These are phyloP conservation scores for Mormyrops boulengeri DNA, from an alignment of 2,797 vertebrate species.

Conservation along the genomic window DNA sequence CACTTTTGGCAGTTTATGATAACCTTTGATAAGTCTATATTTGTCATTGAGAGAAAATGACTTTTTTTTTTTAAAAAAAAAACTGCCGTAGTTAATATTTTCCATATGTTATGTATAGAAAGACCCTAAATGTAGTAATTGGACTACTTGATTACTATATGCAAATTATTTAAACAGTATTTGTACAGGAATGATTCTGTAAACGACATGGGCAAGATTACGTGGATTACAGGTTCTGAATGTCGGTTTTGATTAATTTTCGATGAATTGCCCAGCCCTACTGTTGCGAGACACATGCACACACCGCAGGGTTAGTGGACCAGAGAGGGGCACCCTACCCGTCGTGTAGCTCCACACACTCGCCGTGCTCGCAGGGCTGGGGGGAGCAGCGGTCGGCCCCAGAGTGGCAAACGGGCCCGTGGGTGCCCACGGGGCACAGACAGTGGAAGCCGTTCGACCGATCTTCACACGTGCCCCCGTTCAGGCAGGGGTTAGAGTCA, in stretches of 20 bases:
- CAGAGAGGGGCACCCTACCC: conserved; percentile 56
- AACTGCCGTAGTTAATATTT: too few species aligned
- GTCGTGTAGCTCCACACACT: conserved; percentile 69
- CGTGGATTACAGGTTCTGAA: not conserved
- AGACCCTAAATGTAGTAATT: too few species aligned
- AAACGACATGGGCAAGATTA: not conserved
- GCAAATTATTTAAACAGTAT: too few species aligned
- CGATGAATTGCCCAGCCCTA: not conserved
- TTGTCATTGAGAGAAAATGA: too few species aligned
- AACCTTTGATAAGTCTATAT: too few species aligned
- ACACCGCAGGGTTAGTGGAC: not conserved
- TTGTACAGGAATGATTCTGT: too few species aligned
- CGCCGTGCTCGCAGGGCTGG: conserved; percentile 73
- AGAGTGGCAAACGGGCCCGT: conserved; percentile 75
- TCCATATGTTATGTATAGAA: too few species aligned
- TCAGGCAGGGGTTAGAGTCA: conserved; percentile 77
- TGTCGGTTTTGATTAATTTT: not conserved
- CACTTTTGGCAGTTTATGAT: too few species aligned
- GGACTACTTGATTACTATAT: too few species aligned
- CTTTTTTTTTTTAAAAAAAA: too few species aligned
- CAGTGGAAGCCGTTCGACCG: conserved; percentile 76
- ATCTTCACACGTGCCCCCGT: conserved; percentile 77
- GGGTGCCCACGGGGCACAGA: conserved; percentile 73
- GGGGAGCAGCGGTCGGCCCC: conserved; percentile 77
- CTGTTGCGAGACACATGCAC: not conserved